phyloP scores from a whole-genome alignment of 2,888 invertebrate genomes.

The Cerastis rubricosa region DNA sequence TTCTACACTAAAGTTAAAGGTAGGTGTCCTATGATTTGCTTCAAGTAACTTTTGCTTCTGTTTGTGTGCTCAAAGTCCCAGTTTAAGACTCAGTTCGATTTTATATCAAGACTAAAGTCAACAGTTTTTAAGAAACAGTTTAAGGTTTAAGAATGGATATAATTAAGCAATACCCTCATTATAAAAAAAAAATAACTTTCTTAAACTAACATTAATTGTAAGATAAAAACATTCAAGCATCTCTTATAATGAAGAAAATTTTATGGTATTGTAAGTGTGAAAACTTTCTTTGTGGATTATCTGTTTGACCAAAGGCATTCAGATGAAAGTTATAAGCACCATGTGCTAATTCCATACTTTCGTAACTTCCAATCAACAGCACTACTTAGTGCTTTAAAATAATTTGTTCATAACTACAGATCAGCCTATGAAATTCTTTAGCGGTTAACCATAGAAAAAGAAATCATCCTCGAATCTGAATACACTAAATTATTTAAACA shows the following conservation, averaged over 20 bases:
- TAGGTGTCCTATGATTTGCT: conserved; percentile 58
- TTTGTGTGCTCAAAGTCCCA: not conserved
- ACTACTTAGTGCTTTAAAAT: not conserved
- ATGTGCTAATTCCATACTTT: not conserved
- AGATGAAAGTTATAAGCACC: not conserved
- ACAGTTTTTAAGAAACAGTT: not conserved
- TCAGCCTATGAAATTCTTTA: not conserved
- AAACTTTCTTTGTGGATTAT: not conserved
- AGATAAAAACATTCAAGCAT: too few relatives aligned
- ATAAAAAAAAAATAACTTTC: not conserved
- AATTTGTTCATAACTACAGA: not conserved
- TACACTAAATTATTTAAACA: not conserved
- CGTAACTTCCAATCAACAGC: not conserved
- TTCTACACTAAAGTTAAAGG: conserved; percentile 90
- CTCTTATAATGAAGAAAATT: not conserved
- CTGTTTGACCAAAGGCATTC: not conserved
- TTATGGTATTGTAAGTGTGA: not conserved
- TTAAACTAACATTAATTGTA: too few relatives aligned
- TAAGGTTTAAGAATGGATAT: accelerated
- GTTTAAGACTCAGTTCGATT: not conserved
- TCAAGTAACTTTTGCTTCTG: not conserved
- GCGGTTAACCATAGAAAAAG: not conserved
- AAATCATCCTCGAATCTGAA: not conserved
- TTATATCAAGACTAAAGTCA: not conserved
- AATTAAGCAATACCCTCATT: not conserved